Conservation (phyloP, 2,113 vertebrate species). For the Varanus salvator region DNA sequence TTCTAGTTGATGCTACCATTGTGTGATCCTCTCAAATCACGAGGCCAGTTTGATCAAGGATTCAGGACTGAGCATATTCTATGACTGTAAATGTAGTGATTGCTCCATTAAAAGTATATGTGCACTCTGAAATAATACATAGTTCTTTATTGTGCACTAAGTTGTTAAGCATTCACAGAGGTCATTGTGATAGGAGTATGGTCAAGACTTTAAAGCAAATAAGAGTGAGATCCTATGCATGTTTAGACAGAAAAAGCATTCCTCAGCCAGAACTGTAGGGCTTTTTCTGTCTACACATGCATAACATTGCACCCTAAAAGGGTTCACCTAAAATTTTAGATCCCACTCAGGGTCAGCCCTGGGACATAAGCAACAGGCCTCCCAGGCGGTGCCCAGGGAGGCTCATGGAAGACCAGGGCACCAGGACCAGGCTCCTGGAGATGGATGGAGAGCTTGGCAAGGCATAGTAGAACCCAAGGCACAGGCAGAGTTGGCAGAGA, state of each 20-base stretch:
- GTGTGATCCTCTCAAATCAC: background rate
- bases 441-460: too few species aligned
- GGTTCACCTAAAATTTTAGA: constrained; percentile 39
- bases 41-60: background rate
- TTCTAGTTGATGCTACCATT: constrained; percentile 20
- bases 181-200: constrained; percentile 21
- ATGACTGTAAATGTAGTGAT: constrained; percentile 42
- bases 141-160: constrained; percentile 19
- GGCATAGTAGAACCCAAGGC: too few species aligned
- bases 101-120: constrained; percentile 31
- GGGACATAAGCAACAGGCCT: too few species aligned
- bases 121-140: constrained; percentile 33
- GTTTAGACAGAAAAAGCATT: too few species aligned
- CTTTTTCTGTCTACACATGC: too few species aligned
- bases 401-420: too few species aligned
- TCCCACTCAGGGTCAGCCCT: background rate
- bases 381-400: too few species aligned
- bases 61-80: constrained; percentile 13
- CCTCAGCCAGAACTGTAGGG: too few species aligned
- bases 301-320: too few species aligned
- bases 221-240: background rate
- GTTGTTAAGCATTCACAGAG: constrained; percentile 31
- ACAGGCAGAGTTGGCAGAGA: too few species aligned
- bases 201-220: constrained; percentile 51
- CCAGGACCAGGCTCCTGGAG: too few species aligned